Evolutionary conservation across 2,797 vertebrate genomes (phyloP).

Genomic region (Lutra lutra): DNA sequence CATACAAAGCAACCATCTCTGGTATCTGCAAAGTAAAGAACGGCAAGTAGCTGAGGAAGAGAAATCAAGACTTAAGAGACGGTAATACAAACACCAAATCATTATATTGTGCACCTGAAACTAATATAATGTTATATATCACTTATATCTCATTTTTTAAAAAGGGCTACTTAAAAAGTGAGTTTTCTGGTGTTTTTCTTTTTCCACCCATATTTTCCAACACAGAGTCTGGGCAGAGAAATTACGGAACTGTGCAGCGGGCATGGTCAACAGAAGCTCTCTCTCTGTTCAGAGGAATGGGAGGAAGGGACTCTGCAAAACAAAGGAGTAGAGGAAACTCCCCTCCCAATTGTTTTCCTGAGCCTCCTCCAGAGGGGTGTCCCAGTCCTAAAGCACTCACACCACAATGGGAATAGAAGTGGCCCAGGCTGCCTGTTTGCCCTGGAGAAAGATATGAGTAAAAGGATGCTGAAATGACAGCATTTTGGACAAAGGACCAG

Average conservation of each 20-base stretch:
- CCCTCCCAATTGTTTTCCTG: not conserved
- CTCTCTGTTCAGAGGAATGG: not conserved
- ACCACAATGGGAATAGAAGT: no score
- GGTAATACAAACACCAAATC: not conserved
- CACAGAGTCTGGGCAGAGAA: not conserved
- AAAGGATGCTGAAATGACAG: not conserved
- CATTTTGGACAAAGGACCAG: not conserved
- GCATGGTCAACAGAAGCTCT: not conserved
- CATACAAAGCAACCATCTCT: not conserved
- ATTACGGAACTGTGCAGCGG: not conserved
- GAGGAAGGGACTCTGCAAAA: no score
- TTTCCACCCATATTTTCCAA: not conserved
- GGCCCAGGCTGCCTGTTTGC: not conserved
- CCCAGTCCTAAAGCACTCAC: not conserved
- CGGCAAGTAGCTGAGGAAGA: not conserved
- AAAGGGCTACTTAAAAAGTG: not conserved
- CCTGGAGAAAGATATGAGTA: not conserved
- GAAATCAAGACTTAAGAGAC: not conserved
- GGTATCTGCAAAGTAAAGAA: not conserved
- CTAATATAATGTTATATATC: not conserved
- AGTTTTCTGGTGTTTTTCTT: not conserved
- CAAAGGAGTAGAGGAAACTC: not conserved
- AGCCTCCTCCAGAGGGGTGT: not conserved
- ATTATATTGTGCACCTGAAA: not conserved
- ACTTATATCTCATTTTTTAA: not conserved